Conservation (phyloP, 2,888 invertebrate genomes). For the Fragum fragum region DNA sequence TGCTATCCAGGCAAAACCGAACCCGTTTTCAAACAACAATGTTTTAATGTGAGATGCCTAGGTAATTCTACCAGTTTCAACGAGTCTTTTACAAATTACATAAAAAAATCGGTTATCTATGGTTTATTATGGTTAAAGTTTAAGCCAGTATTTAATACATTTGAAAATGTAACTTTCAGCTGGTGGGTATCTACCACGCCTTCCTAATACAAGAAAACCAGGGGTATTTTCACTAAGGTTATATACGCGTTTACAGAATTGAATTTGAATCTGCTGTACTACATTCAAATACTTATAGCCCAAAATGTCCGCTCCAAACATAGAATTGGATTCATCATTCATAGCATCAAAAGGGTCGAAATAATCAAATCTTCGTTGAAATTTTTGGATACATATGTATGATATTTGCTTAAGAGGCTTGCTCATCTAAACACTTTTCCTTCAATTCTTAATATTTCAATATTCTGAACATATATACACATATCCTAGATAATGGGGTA, state of each 20-base stretch:
- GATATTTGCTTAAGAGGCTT: background rate
- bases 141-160: conserved; percentile 40
- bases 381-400: background rate
- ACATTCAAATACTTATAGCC: conserved; percentile 5
- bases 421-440: background rate
- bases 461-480: too few relatives aligned
- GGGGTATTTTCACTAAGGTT: conserved; percentile 13
- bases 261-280: background rate
- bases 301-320: conserved; percentile 8
- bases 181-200: conserved; percentile 25
- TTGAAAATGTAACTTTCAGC: conserved; percentile 14
- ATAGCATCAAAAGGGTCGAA: conserved; percentile 4
- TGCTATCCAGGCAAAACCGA: conserved; percentile 40
- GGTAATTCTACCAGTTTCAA: conserved; percentile 43
- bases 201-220: conserved; percentile 11
- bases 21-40: conserved; percentile 40
- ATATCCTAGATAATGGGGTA: too few relatives aligned
- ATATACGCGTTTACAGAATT: conserved; percentile 16
- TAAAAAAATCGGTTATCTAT: conserved; percentile 42
- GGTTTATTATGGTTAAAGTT: conserved; percentile 24
- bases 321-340: background rate
- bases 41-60: conserved; percentile 30
- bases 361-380: conserved; percentile 1
- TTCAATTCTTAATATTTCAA: too few relatives aligned
- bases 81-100: conserved; percentile 17